Evolutionary conservation across 1,140 invertebrate genomes (phyloP).

Genomic region (Papilio aristodemus): DNA sequence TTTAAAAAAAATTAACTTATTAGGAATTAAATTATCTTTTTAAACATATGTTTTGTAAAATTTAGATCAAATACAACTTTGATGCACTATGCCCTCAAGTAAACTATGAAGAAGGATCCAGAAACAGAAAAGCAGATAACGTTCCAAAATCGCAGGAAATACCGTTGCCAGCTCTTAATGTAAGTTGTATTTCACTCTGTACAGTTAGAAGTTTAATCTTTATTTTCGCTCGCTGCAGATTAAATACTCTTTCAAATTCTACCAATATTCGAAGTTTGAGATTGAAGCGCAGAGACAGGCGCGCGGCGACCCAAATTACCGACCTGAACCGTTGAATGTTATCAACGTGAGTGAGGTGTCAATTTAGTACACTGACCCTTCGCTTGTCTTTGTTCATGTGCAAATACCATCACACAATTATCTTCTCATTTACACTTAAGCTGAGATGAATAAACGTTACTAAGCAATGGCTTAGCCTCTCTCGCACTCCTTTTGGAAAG

Average conservation of each 20-base stretch:
- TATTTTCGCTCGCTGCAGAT: constrained; percentile 77
- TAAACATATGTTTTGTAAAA: constrained; percentile 46
- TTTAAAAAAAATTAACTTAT: no score
- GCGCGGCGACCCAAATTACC: constrained; percentile 82
- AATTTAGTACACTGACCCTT: constrained; percentile 49
- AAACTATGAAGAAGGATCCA: constrained; percentile 82
- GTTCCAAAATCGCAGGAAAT: constrained; percentile 80
- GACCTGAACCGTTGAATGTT: constrained; percentile 82
- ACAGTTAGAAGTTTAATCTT: constrained; percentile 44
- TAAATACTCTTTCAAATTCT: constrained; percentile 83
- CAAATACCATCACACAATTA: not conserved
- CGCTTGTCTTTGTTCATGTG: constrained; percentile 39
- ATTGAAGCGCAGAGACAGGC: constrained; percentile 78
- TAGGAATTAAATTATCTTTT: no score
- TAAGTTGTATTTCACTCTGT: constrained; percentile 76
- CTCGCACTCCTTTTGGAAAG: no score
- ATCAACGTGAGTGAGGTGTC: constrained; percentile 83
- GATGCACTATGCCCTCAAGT: constrained; percentile 84
- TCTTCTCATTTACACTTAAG: no score
- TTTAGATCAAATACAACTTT: constrained; percentile 84
- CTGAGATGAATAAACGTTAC: no score
- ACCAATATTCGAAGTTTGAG: constrained; percentile 81
- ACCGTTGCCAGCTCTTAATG: constrained; percentile 86
- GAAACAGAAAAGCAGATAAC: constrained; percentile 82
- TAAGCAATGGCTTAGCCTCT: no score